Base-by-base conservation (phyloP, 1,140 invertebrate genomes). In the Trichomalopsis sarcophagae region DNA sequence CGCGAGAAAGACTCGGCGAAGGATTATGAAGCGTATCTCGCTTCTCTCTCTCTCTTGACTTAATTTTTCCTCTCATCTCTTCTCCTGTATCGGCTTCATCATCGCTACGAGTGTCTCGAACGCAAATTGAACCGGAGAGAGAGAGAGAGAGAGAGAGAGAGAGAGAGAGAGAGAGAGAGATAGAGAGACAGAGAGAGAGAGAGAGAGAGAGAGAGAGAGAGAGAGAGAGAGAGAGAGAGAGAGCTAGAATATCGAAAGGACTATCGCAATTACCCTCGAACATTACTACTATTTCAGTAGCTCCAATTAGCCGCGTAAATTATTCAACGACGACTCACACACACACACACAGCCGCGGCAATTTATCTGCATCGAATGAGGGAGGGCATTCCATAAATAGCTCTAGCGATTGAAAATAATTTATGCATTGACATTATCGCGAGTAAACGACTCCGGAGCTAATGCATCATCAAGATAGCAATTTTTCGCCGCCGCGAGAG, bases 1-100 rank as follows among this genome's bases (percentile, higher is more conserved):
- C 5, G 77, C 14, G 27, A 27, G 27, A 14, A 5, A 55, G 17
- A 14, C 73, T 75, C 33, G 23, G 33, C 7, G 80, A 75, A 86
- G 9, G 47, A 86, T 80, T 84, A 82, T 82, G 73, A 86, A 78
- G 11, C 66, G 40, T 80, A 47, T 77, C 36, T 73, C 80, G 5
- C 47, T 50, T 82, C 50, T 66, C 36, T 82, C 50, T 66, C 36
- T 71, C 36, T 27, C 33, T 21, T 6, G 17, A 33, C 27, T 71
- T 81, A 33, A 69, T 50, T 81, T 68, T 33, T 71, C 30, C 7
- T 71, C 27, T 71, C 27, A 27, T 27, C 27, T 27, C 27, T 36
- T 36, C 33, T 36, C 33, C 13, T 69, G n/a, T 71, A 33, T 62
- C 55, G 55, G 30, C 17, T 62, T 68, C 17, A 69, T 40, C 10